Conservation (phyloP, 2,888 invertebrate genomes). For the Dicranocentrus wangi region DNA sequence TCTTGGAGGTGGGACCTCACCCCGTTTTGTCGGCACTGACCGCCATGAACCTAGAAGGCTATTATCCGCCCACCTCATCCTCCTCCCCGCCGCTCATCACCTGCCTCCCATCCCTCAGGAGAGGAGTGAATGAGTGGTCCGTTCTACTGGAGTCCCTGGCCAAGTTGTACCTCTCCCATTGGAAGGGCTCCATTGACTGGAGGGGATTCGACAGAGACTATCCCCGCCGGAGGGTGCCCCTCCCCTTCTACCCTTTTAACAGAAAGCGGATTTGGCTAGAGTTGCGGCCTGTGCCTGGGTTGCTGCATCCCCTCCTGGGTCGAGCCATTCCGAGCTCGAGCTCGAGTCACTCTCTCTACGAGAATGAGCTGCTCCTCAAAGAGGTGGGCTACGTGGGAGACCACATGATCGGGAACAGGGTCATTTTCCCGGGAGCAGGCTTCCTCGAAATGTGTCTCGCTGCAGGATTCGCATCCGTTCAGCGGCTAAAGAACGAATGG, state of each 20-base stretch:
- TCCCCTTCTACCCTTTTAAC: slow-evolving; percentile 60
- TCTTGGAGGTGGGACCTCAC: background rate
- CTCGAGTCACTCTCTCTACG: background rate
- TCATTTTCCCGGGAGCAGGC: slow-evolving; percentile 8
- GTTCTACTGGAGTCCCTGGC: slow-evolving; percentile 4
- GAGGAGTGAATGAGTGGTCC: slow-evolving; percentile 27
- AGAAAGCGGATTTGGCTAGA: slow-evolving; percentile 49
- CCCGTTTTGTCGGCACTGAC: too few relatives aligned
- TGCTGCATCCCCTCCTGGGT: slow-evolving; percentile 61
- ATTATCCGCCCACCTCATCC: too few relatives aligned
- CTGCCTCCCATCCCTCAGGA: too few relatives aligned
- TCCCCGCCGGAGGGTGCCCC: background rate
- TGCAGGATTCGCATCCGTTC: background rate
- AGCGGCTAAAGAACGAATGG: background rate
- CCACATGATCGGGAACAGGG: slow-evolving; percentile 8
- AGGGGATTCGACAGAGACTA: slow-evolving; percentile 12
- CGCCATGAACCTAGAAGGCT: too few relatives aligned
- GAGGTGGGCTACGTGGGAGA: background rate
- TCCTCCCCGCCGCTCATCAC: too few relatives aligned
- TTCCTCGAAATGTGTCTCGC: slow-evolving; percentile 25
- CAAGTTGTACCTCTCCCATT: slow-evolving; percentile 11
- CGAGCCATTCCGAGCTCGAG: background rate
- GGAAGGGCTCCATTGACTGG: slow-evolving; percentile 30
- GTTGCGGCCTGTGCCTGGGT: background rate
- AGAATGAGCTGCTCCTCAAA: background rate